A percentile compares a stretch with the other conserved stretches of the same genome.
phyloP scores from a whole-genome alignment of 2,888 invertebrate species.

The Luperina nickerlii region DNA sequence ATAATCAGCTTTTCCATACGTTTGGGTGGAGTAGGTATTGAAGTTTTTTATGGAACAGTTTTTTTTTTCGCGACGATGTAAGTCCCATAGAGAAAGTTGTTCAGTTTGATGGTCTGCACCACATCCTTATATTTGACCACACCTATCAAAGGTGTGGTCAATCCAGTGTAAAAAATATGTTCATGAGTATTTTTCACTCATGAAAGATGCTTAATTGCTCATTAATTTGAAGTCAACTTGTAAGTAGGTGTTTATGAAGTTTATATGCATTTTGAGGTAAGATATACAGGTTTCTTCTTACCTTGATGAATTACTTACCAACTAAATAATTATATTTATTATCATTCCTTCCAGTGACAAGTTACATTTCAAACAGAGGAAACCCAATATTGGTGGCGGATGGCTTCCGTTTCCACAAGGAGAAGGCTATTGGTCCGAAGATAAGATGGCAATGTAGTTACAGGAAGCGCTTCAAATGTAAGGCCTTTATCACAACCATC shows the following conservation, averaged over 20 bases:
- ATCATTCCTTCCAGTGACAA: constrained; percentile 38
- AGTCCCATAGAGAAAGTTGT: neutral
- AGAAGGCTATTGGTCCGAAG: constrained; percentile 56
- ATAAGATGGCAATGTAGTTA: constrained; percentile 66
- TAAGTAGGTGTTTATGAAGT: neutral
- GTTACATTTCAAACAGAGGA: constrained; percentile 37
- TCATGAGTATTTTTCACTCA: neutral
- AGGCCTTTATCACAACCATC: constrained; percentile 67
- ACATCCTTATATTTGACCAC: neutral
- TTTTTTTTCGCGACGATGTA: neutral
- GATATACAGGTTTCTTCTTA: neutral
- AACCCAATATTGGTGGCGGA: constrained; percentile 61
- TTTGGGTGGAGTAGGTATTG: neutral
- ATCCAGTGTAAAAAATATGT: neutral
- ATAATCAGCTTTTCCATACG: neutral
- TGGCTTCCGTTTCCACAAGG: constrained; percentile 71
- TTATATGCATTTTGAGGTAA: neutral
- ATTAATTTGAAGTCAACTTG: neutral
- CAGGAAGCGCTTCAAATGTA: constrained; percentile 64
- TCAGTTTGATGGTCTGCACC: neutral
- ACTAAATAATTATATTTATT: constrained; percentile 1
- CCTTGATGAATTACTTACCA: neutral
- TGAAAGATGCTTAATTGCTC: neutral
- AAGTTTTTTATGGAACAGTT: neutral
- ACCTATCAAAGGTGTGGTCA: no score